Base-by-base conservation (phyloP, 2,113 vertebrate species). In the Cyprinodon brontotheroides region DNA sequence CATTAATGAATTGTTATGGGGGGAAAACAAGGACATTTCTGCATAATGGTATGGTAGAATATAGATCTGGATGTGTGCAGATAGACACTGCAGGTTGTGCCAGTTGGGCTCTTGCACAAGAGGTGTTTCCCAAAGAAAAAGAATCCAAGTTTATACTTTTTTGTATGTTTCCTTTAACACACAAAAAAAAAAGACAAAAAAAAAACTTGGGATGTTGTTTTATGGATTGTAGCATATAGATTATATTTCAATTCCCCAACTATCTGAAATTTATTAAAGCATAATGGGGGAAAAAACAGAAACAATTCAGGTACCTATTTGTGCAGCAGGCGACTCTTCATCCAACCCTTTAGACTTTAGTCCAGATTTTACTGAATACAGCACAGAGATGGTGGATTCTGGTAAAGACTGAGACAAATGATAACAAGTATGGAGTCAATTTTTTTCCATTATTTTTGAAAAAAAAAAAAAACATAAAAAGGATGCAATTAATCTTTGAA, bases 41-140 rank as follows among this genome's bases (percentile, higher is more conserved):
- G 66, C 68, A 39, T 84, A 84, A 69, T 81, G 43, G 38, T 62
- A 69, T 61, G 68, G 60, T 72, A 48, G 43, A 74, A 17, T 68
- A 50, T 78, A 76, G 48, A 79, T 47, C 57, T 47, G 67, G 61
- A 68, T 82, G 83, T 88, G 61, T 86, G 78, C 78, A 82, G 66
- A 74, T 67, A 59, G 61, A 57, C 68, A 65, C 74, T 74, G 53
- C 60, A 67, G 77, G 72, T 74, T 76, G 84, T 89, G 81, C 75
- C 71, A 87, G 80, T 48, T 73, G 67, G 67, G 70, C 65, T 76
- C 83, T 85, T 86, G 83, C 86, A 86, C 85, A 81, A 80, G 57
- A 82, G 79, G 74, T 85, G 82, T 84, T 77, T 89, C 88, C 89
- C 91, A 94, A 92, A 93, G 91, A 91, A 80, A 57, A 87, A 87